A percentile compares a stretch with the other conserved stretches of the same genome.
Conservation (phyloP, 2,797 vertebrate genomes). For the Serranus cabrilla region DNA sequence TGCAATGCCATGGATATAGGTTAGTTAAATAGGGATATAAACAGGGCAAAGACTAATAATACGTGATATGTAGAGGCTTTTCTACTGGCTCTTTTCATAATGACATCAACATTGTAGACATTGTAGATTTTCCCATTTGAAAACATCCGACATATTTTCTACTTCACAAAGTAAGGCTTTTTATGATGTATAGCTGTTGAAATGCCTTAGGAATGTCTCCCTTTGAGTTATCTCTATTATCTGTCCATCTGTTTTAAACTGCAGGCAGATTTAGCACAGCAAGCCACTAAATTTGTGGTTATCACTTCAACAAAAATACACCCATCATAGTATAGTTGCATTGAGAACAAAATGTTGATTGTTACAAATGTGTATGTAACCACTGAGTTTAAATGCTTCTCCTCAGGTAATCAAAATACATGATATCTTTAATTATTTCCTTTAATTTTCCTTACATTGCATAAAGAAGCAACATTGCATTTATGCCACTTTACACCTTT, state of each 20-base stretch:
- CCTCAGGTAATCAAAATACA: conserved; percentile 20
- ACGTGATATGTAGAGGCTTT: conserved; percentile 10
- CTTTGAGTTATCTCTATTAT: not conserved
- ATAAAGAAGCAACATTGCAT: not conserved
- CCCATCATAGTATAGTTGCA: conserved; percentile 11
- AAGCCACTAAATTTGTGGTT: not conserved
- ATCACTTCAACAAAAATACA: conserved; percentile 15
- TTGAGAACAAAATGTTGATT: conserved; percentile 1
- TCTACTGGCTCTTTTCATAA: conserved; percentile 13
- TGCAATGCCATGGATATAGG: not conserved
- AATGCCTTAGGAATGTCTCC: conserved; percentile 1
- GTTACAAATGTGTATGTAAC: conserved; percentile 8
- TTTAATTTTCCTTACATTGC: conserved; percentile 6
- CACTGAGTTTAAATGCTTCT: conserved; percentile 14
- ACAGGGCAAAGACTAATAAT: not conserved
- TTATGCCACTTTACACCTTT: conserved; percentile 14
- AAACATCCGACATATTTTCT: not conserved
- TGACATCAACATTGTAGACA: not conserved
- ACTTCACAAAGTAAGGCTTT: conserved; percentile 13
- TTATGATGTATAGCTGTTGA: not conserved
- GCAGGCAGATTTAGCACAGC: not conserved
- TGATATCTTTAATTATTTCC: conserved; percentile 18
- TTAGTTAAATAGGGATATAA: conserved; percentile 8
- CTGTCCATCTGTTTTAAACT: conserved; percentile 10
- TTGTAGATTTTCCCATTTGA: not conserved